A percentile compares a stretch with the other conserved stretches of the same genome.
Evolutionary conservation across 2,113 vertebrate genomes (phyloP).

Genomic region (Holacanthus passer): DNA sequence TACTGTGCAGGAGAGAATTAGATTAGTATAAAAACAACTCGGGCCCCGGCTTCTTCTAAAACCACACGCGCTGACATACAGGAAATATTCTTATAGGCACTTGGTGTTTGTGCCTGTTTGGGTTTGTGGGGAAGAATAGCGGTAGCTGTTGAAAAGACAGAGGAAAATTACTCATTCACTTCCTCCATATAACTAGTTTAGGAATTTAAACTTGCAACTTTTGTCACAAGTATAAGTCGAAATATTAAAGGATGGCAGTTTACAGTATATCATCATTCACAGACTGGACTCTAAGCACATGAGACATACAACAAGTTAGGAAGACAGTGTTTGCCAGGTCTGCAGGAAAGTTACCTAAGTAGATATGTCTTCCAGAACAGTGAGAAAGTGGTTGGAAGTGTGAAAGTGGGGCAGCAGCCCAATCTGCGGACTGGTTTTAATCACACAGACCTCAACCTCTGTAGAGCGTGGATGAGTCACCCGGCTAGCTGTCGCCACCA

Average conservation of each 20-base stretch:
- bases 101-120: slow-evolving; percentile 7
- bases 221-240: not conserved
- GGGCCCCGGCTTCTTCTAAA: slow-evolving; percentile 2
- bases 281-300: not conserved
- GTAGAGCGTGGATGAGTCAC: slow-evolving; percentile 56
- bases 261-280: not conserved
- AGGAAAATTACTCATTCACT: not conserved
- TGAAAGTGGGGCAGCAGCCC: slow-evolving; percentile 65
- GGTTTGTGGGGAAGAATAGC: not conserved
- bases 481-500: slow-evolving; percentile 55
- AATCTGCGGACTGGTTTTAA: slow-evolving; percentile 53
- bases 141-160: not conserved
- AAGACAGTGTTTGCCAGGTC: not conserved
- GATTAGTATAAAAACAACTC: not conserved
- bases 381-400: slow-evolving; percentile 60
- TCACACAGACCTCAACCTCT: slow-evolving; percentile 60
- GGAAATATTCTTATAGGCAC: not conserved
- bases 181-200: slow-evolving; percentile 1
- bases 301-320: not conserved
- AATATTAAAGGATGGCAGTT: not conserved
- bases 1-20: not conserved
- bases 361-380: slow-evolving; percentile 12
- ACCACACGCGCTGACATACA: not conserved
- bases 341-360: not conserved
- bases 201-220: slow-evolving; percentile 4